These are phyloP conservation scores for Microdon myrmicae DNA, from an alignment of 2,888 invertebrate genomes.

Conservation along the genomic window DNA sequence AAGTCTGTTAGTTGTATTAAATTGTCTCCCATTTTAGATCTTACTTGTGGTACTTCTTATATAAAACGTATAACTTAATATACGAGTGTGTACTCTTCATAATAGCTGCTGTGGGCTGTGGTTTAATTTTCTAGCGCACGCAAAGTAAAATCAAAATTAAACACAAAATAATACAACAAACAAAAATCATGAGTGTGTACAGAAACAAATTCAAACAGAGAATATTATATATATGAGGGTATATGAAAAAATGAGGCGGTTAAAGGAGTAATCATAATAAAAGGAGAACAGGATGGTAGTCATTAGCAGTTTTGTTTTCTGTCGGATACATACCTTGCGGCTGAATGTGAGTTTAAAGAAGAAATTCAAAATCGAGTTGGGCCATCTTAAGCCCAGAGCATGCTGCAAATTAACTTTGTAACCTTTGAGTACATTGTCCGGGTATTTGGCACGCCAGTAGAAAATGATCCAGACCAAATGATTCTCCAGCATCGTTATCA, in stretches of 20 bases:
- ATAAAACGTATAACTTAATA: too few relatives aligned
- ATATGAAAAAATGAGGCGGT: neutral
- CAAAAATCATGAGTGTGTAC: conserved; percentile 27
- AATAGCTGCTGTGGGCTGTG: conserved; percentile 7
- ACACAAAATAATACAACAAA: conserved; percentile 29
- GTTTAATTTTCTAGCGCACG: conserved; percentile 28
- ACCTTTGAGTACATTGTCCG: conserved; percentile 88
- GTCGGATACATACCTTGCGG: conserved; percentile 75
- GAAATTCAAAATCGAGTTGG: conserved; percentile 87
- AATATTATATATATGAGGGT: conserved; percentile 17
- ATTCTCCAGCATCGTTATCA: conserved; percentile 94
- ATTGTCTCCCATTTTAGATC: conserved; percentile 24
- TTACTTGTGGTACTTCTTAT: neutral
- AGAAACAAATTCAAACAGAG: conserved; percentile 49
- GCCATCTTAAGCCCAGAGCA: conserved; percentile 86
- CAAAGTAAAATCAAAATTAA: conserved; percentile 27
- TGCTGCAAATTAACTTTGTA: conserved; percentile 92
- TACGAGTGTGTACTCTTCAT: conserved; percentile 6
- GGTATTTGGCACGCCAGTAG: conserved; percentile 93
- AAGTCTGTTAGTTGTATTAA: conserved; percentile 31
- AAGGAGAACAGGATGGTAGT: conserved; percentile 2
- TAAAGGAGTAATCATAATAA: too few relatives aligned
- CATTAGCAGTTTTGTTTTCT: conserved; percentile 5
- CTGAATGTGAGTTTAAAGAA: conserved; percentile 89
- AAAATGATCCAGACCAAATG: conserved; percentile 91